phyloP scores from a whole-genome alignment of 2,797 vertebrate genomes.

The Epinephelus coioides region DNA sequence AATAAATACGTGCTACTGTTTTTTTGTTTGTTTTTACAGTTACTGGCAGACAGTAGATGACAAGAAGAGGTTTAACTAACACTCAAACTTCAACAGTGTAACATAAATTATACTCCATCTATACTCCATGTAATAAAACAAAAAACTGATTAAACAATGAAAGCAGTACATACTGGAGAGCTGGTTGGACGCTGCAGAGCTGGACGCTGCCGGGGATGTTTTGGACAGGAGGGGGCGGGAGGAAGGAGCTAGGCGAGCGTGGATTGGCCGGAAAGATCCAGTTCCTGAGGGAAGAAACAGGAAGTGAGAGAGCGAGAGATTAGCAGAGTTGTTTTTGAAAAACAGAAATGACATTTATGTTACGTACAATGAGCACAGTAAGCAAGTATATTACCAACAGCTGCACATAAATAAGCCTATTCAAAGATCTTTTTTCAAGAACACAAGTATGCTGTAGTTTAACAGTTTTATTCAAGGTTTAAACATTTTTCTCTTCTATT shows the following conservation, averaged over 20 bases:
- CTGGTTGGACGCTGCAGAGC: slow-evolving; percentile 83
- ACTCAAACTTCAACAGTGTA: neutral
- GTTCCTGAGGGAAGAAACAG: slow-evolving; percentile 87
- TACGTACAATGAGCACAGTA: neutral
- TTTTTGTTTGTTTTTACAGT: neutral
- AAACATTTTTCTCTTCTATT: neutral
- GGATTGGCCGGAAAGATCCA: slow-evolving; percentile 97
- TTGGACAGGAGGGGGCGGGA: slow-evolving; percentile 91
- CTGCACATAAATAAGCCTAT: neutral
- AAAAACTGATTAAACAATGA: neutral
- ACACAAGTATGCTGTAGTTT: neutral
- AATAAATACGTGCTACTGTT: neutral
- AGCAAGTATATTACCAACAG: neutral
- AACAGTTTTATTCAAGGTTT: neutral
- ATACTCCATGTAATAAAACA: neutral
- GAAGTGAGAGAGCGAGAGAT: slow-evolving; percentile 45
- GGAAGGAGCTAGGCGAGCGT: slow-evolving; percentile 90
- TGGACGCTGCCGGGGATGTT: slow-evolving; percentile 79
- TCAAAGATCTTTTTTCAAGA: neutral
- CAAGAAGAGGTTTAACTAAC: neutral
- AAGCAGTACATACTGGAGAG: slow-evolving; percentile 91
- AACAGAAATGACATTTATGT: slow-evolving; percentile 3
- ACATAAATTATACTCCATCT: neutral
- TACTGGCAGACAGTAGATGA: neutral
- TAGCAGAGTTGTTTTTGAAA: slow-evolving; percentile 22